Percentiles rank a stretch among this genome's conserved stretches.
Evolutionary conservation across 2,113 vertebrate species (phyloP).

Genomic region (Myanophis thanlyinensis): DNA sequence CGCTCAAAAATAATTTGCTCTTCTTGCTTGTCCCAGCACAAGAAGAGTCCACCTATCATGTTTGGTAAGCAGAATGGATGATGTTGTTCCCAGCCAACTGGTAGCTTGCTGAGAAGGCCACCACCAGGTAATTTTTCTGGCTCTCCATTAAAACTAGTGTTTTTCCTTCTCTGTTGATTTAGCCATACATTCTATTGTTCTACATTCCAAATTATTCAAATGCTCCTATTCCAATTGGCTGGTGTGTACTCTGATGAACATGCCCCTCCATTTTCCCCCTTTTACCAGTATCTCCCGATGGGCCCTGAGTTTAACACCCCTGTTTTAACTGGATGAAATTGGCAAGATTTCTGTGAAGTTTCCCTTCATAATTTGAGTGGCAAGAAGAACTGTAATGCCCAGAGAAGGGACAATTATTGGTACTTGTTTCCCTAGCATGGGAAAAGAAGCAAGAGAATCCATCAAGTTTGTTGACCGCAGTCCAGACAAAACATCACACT

Average conservation of each 20-base stretch:
- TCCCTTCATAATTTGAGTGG: not conserved
- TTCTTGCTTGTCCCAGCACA: slow-evolving; percentile 16
- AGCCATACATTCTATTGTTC: not conserved
- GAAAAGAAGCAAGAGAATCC: not conserved
- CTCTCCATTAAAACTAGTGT: not conserved
- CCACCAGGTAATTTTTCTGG: not conserved
- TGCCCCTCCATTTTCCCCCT: not conserved
- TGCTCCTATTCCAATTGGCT: not conserved
- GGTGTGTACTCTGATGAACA: not conserved
- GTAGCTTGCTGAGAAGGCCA: not conserved
- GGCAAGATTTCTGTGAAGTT: not conserved
- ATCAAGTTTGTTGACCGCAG: not conserved
- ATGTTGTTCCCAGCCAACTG: not conserved
- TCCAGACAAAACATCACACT: not conserved
- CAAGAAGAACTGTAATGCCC: not conserved
- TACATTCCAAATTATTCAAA: not conserved
- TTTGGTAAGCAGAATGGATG: not conserved
- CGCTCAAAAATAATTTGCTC: not conserved
- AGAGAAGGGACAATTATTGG: not conserved
- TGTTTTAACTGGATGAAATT: not conserved
- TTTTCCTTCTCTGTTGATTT: not conserved
- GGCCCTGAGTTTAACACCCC: too few relatives aligned
- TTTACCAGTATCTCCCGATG: too few relatives aligned
- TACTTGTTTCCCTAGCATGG: not conserved
- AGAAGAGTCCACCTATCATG: not conserved